These are phyloP conservation scores for Dynastes tityus DNA, from an alignment of 2,888 invertebrate species.

Conservation along the genomic window DNA sequence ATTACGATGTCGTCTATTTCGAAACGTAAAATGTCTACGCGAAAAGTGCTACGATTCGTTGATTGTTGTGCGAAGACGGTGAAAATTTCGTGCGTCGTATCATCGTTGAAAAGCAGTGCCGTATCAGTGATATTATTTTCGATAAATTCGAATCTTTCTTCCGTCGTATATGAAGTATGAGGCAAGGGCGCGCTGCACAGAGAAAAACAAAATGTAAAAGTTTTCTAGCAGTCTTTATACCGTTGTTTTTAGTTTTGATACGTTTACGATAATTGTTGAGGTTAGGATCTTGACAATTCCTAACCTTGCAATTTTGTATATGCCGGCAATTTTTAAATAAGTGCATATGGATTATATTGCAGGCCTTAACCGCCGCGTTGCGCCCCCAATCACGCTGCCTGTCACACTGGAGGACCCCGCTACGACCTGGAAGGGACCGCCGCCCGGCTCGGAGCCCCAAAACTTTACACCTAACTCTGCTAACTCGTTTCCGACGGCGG, in stretches of 20 bases:
- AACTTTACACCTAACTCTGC: conserved; percentile 78
- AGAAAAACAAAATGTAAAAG: conserved; percentile 74
- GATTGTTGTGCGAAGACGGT: conserved; percentile 40
- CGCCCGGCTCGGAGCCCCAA: conserved; percentile 78
- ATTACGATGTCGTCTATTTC: conserved; percentile 41
- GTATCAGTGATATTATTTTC: conserved; percentile 46
- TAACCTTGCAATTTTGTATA: conserved; percentile 61
- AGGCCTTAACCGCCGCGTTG: conserved; percentile 90
- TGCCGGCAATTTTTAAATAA: conserved; percentile 43
- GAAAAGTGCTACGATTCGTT: conserved; percentile 29
- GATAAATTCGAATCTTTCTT: conserved; percentile 40
- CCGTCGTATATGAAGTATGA: conserved; percentile 67
- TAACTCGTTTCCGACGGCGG: conserved; percentile 77
- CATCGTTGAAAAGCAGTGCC: conserved; percentile 34
- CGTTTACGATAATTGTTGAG: conserved; percentile 58
- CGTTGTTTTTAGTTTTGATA: conserved; percentile 43
- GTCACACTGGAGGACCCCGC: conserved; percentile 84
- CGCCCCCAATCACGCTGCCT: conserved; percentile 78
- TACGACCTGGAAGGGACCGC: conserved; percentile 86
- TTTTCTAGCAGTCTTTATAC: conserved; percentile 52
- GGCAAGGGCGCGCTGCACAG: conserved; percentile 74
- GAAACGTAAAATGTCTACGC: conserved; percentile 43
- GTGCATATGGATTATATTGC: conserved; percentile 60
- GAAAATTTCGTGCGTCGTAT: conserved; percentile 44
- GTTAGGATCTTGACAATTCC: conserved; percentile 63